A percentile compares a stretch with the other conserved stretches of the same genome.
Conservation (phyloP, 2,888 invertebrate species). For the Pseudococcus jackbeardsleyi region DNA sequence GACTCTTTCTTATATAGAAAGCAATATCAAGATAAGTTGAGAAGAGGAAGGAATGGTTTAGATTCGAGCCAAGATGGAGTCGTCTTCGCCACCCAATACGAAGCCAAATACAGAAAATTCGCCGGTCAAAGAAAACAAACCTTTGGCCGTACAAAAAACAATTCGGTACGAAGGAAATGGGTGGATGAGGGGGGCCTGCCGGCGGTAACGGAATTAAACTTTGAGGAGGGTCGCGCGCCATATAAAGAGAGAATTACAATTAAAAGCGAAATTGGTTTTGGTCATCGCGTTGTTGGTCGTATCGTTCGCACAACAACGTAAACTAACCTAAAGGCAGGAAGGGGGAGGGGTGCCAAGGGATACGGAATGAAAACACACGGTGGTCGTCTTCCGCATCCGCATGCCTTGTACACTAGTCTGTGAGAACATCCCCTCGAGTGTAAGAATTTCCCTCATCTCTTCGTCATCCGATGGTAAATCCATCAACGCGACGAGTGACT, state of each 20-base stretch:
- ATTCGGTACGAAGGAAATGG: not conserved
- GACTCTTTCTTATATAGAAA: no score
- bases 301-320: not conserved
- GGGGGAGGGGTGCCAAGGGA: not conserved
- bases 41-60: no score
- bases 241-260: constrained; percentile 21
- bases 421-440: not conserved
- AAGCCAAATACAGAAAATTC: not conserved
- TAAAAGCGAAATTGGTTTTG: constrained; percentile 17
- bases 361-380: not conserved
- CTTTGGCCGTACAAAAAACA: constrained; percentile 2
- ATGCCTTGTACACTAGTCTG: not conserved
- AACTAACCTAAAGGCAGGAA: not conserved
- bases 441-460: not conserved
- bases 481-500: not conserved
- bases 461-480: not conserved
- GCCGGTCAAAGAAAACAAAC: constrained; percentile 18
- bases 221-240: not conserved
- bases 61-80: not conserved
- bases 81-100: not conserved
- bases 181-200: not conserved
- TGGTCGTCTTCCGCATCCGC: not conserved
- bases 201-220: constrained; percentile 16
- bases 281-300: not conserved
- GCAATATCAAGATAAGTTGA: no score